Percentiles rank a stretch among this genome's conserved stretches.
phyloP scores from a whole-genome alignment of 2,113 vertebrate genomes.

The Oncorhynchus clarkii region DNA sequence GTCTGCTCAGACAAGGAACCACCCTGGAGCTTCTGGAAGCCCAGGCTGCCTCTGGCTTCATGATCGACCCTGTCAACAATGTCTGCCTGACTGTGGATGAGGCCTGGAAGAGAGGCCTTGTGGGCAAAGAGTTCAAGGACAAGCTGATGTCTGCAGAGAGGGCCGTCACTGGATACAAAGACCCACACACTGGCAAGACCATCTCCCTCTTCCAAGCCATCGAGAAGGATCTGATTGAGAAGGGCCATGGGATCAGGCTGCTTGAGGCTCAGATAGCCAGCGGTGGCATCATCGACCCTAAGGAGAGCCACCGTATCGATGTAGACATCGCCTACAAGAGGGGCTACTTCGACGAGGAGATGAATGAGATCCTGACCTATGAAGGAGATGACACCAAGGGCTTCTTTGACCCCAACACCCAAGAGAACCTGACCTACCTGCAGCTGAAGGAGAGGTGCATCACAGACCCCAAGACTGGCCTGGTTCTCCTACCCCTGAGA shows the following conservation, averaged over 20 bases:
- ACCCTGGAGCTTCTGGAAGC: slow-evolving; percentile 95
- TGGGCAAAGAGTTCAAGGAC: slow-evolving; percentile 93
- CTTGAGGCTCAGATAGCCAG: slow-evolving; percentile 98
- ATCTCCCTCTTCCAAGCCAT: slow-evolving; percentile 98
- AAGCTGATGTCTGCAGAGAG: slow-evolving; percentile 94
- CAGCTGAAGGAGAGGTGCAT: slow-evolving; percentile 93
- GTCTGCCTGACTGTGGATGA: slow-evolving; percentile 88
- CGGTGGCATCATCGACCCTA: slow-evolving; percentile 94
- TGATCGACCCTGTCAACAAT: slow-evolving; percentile 95
- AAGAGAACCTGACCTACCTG: slow-evolving; percentile 94
- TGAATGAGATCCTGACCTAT: slow-evolving; percentile 90
- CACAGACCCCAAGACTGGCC: slow-evolving; percentile 82
- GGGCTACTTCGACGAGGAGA: slow-evolving; percentile 91
- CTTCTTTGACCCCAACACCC: slow-evolving; percentile 97
- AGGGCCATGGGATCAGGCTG: slow-evolving; percentile 92
- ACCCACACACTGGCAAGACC: slow-evolving; percentile 87
- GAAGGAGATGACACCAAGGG: slow-evolving; percentile 95
- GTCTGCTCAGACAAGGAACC: slow-evolving; percentile 90
- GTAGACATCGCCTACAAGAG: slow-evolving; percentile 86
- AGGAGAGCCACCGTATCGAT: slow-evolving; percentile 89
- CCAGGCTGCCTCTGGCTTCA: slow-evolving; percentile 94
- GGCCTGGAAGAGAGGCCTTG: slow-evolving; percentile 82
- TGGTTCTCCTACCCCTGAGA: slow-evolving; percentile 85
- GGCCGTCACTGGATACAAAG: slow-evolving; percentile 93
- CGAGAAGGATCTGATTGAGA: slow-evolving; percentile 94